Evolutionary conservation across 2,888 invertebrate species (phyloP), one percentile per base, ranked within the genome.

Genomic region (Drosophila planitibia): DNA sequence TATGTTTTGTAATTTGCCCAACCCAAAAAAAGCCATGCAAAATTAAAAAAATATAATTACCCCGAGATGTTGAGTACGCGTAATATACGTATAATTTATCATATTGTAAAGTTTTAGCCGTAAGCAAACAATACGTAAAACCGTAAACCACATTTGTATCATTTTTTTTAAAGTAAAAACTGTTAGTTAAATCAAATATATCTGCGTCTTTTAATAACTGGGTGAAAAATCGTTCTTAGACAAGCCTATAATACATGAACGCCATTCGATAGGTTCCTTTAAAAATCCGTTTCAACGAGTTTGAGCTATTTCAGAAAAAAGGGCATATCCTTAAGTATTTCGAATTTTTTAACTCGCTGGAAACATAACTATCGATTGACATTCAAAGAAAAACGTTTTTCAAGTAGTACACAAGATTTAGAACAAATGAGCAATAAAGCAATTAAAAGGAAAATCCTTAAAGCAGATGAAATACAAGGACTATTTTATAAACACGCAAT

Each of bases 21-120:
- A 47, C 51, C 76, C 64, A 72, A 76, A 80, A 63, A 76, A 79
- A 65, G 71, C 71, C 64, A 76, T 75, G 65, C 62, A 59, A 74
- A 51, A 28, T n/a, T 49, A 41, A n/a, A 39, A 19, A 37, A n/a
- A 55, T 16, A 54, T 25, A 25, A 39, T 16, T 39, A n/a, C 32
- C 47, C 47, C 4, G 37, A 39, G 9, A 60, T 51, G 39, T 53
- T 58, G 32, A 58, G 67, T 67, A 59, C 53, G 37, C 30, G 49
- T 71, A 44, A 55, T 64, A 67, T 59, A 69, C 47, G 55, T 59
- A 63, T 76, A 66, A 79, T 61, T 76, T 79, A 79, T 72, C 52
- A 76, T 65, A 16, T 51, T 69, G 60, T 60, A 66, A 65, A 63
- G 47, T 41, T 76, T 1, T 63, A 60, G 44, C 39, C 10, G 0